Percentiles rank a stretch among this genome's conserved stretches.
Conservation (phyloP, 2,113 vertebrate species). For the Cryptomyrus ogoouensis region DNA sequence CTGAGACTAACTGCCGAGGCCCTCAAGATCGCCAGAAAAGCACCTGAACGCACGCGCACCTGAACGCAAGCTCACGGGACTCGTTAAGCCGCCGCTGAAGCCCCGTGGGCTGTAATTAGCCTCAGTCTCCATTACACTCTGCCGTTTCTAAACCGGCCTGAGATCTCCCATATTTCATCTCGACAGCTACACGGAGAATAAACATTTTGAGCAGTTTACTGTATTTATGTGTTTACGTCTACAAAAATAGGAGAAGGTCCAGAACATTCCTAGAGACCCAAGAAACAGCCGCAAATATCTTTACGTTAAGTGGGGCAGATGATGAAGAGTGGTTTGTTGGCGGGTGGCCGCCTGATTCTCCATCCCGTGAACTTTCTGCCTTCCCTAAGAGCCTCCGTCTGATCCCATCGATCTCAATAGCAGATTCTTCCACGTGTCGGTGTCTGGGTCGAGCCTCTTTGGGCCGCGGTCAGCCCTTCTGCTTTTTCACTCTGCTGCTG, state of each 20-base stretch:
- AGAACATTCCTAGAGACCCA: background rate
- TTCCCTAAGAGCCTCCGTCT: constrained; percentile 44
- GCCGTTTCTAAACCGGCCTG: background rate
- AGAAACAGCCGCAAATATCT: background rate
- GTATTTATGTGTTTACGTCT: constrained; percentile 25
- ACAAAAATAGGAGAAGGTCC: constrained; percentile 19
- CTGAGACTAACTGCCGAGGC: background rate
- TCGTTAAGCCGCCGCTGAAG: background rate
- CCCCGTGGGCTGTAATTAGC: constrained; percentile 6
- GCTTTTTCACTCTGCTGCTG: constrained; percentile 13
- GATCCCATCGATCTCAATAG: constrained; percentile 44
- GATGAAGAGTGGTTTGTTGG: constrained; percentile 39
- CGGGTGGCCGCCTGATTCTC: constrained; percentile 38
- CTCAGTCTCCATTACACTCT: background rate
- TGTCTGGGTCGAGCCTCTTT: constrained; percentile 41
- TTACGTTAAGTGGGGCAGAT: background rate
- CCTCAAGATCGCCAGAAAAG: background rate
- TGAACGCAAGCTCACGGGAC: background rate
- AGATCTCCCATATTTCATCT: background rate
- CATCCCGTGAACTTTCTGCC: constrained; percentile 39
- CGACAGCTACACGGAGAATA: background rate
- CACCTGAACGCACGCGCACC: background rate
- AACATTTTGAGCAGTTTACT: constrained; percentile 19
- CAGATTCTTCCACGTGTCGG: constrained; percentile 44
- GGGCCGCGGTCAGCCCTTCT: constrained; percentile 33